Conservation (phyloP, 2,113 vertebrate species). For the Oryzias curvinotus region DNA sequence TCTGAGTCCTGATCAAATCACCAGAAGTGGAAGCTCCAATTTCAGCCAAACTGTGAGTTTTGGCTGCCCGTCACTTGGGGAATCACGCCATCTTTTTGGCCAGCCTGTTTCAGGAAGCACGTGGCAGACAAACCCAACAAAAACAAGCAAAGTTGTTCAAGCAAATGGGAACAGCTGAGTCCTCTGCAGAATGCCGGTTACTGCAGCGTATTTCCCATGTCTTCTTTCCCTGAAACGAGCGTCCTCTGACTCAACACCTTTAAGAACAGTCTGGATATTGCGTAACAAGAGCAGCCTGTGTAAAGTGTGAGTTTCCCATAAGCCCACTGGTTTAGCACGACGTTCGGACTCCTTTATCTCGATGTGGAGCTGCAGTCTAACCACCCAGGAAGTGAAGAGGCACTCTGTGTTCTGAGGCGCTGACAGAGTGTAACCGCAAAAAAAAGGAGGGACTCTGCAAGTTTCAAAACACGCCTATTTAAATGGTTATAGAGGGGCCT, state of each 20-base stretch:
- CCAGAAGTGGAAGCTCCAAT: slow-evolving; percentile 33
- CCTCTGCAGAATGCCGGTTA: slow-evolving; percentile 23
- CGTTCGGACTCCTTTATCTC: slow-evolving; percentile 18
- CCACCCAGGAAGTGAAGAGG: slow-evolving; percentile 24
- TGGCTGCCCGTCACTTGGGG: neutral
- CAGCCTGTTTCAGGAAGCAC: neutral
- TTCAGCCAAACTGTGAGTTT: slow-evolving; percentile 9
- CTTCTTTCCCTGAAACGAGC: slow-evolving; percentile 55
- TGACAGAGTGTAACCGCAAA: neutral
- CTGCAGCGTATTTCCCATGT: slow-evolving; percentile 48
- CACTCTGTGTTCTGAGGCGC: neutral
- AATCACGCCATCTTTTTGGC: neutral
- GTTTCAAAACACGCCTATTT: neutral
- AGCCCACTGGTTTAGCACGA: slow-evolving; percentile 4
- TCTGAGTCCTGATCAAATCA: neutral
- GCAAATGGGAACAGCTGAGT: neutral
- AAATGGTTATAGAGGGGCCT: no score
- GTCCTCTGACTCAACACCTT: slow-evolving; percentile 55
- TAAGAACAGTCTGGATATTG: slow-evolving; percentile 38
- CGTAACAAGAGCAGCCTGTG: slow-evolving; percentile 22
- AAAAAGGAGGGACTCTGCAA: neutral
- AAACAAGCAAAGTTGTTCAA: no score
- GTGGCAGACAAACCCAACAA: neutral
- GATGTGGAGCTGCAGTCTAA: slow-evolving; percentile 2
- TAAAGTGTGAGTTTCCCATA: slow-evolving; percentile 52